Base-by-base conservation (phyloP, 2,888 invertebrate species). In the Ganaspis brasiliensis region DNA sequence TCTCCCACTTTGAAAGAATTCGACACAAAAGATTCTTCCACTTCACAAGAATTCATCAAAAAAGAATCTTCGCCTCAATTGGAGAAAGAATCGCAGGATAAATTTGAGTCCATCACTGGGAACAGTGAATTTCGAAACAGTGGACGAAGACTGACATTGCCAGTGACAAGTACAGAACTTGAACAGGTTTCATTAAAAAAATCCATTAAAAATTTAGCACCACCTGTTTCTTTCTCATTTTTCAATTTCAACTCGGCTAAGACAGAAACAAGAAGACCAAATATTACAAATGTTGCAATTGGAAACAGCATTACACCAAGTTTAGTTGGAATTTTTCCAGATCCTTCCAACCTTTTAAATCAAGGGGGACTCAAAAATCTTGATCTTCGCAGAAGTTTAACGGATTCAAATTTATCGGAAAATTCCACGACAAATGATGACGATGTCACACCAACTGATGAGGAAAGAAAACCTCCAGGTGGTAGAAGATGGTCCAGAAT, bases 271-370 rank as follows among this genome's bases (percentile, higher is more conserved):
- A 88, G 90, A 91, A 77, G 86, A 67, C 76, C 84, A 1, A 85
- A 90, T 87, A 83, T 92, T 89, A 86, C 91, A 0, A 88, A 84
- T 56, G 85, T 86, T 1, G 91, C 89, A 2, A 90, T 91, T 16
- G 87, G 88, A 40, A 89, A 90, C 55, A 90, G 90, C 55, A 84
- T 91, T 19, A 89, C 87, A 0, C 86, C 91, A 0, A 90, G 91
- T 70, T 76, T 91, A 6, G 83, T 87, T 4, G 86, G 89, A 1
- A 84, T 86, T 1, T 88, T 85, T 26, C 86, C 88, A 1, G 86
- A 84, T 5, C 86, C 90, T 1, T 82, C 83, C 12, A 80, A 80
- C 12, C 61, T 88, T 4, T 37, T 89, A 19, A 57, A 24, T 4
- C 67, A 40, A 56, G 31, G 24, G 16, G 19, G 19, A 21, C 67